These are phyloP conservation scores for Ormyrus pomaceus DNA, from an alignment of 2,888 invertebrate species.

Conservation along the genomic window DNA sequence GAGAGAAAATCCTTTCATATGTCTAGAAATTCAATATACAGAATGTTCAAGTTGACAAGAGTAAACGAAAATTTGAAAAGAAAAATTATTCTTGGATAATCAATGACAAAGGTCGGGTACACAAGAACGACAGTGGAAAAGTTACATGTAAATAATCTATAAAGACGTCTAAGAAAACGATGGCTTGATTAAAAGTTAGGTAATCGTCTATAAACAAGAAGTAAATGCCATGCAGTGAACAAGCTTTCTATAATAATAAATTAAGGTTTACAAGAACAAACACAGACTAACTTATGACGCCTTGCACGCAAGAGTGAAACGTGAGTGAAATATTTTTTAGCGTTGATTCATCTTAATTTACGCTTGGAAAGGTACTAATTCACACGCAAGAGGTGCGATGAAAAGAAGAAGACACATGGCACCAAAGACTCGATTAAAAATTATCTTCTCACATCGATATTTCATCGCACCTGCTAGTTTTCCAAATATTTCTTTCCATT, in stretches of 20 bases:
- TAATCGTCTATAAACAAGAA: conserved; percentile 13
- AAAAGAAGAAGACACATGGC: conserved; percentile 33
- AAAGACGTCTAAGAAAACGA: conserved; percentile 6
- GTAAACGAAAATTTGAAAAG: too few relatives aligned
- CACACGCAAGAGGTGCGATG: conserved; percentile 15
- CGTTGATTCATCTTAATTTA: conserved; percentile 20
- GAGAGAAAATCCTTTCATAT: too few relatives aligned
- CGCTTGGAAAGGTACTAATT: conserved; percentile 20
- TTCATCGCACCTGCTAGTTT: conserved; percentile 23
- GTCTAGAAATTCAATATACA: too few relatives aligned
- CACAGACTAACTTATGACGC: conserved; percentile 30
- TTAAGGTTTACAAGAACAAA: conserved; percentile 48
- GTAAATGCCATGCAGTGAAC: conserved; percentile 31
- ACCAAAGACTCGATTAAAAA: conserved; percentile 28
- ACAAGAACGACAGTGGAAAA: too few relatives aligned
- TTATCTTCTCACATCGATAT: conserved; percentile 14
- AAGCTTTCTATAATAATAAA: conserved; percentile 43
- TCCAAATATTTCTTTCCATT: conserved; percentile 21
- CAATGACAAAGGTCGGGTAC: too few relatives aligned
- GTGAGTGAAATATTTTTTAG: conserved; percentile 28
- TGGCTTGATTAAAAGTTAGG: conserved; percentile 17
- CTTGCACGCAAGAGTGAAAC: background rate
- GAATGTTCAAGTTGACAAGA: too few relatives aligned
- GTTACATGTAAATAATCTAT: too few relatives aligned
- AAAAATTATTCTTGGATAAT: too few relatives aligned